These are phyloP conservation scores for Sciurus carolinensis DNA, from an alignment of 2,797 vertebrate genomes.

Conservation along the genomic window DNA sequence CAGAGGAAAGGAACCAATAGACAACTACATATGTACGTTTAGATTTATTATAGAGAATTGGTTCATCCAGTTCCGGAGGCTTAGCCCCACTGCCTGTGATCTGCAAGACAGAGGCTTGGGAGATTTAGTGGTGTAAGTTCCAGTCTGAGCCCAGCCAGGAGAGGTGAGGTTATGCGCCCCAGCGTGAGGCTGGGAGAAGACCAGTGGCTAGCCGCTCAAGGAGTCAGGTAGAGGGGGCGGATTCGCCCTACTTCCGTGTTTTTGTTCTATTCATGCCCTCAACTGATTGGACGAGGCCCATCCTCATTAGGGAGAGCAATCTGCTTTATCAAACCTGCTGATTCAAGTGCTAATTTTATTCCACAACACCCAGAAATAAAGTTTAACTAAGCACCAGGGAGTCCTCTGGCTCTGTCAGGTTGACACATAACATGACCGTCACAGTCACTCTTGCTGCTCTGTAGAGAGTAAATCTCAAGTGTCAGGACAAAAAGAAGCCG, in stretches of 20 bases:
- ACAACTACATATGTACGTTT: no score
- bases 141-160: background rate
- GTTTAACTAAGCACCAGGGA: background rate
- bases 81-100: background rate
- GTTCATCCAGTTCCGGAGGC: background rate
- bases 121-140: background rate
- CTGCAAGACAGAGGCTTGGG: background rate
- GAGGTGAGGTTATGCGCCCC: background rate
- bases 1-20: background rate
- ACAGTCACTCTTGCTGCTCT: background rate
- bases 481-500: background rate
- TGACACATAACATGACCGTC: background rate
- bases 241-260: background rate
- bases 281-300: background rate
- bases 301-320: background rate
- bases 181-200: background rate
- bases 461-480: background rate
- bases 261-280: background rate
- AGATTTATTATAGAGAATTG: background rate
- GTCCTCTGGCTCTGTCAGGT: background rate
- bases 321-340: background rate
- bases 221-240: background rate
- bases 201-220: background rate
- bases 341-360: background rate
- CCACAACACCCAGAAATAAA: constrained; percentile 28